Evolutionary conservation across 37 sponge, comb jelly and placozoan genomes (phyloP).

Genomic region (Aphrocallistes beatrix): DNA sequence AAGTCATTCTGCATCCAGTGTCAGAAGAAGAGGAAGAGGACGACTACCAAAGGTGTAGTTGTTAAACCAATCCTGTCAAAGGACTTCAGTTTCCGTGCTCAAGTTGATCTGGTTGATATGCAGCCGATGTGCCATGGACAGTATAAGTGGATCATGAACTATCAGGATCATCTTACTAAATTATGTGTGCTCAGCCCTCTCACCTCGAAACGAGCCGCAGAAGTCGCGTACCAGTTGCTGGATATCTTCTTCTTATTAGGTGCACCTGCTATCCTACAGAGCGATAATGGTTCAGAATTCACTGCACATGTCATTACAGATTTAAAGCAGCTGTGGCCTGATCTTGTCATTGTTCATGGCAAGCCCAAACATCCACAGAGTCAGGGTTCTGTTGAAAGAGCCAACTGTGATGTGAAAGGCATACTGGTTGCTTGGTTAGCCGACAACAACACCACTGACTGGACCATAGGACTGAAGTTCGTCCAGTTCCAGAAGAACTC

Average conservation of each 20-base stretch:
- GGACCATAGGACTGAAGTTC: neutral
- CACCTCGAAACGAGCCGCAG: neutral
- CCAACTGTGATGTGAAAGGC: conserved; percentile 4
- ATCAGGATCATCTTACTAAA: neutral
- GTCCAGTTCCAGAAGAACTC: conserved; percentile 14
- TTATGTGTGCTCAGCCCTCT: neutral
- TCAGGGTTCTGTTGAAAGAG: neutral
- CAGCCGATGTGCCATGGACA: neutral
- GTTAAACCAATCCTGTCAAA: neutral
- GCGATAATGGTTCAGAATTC: neutral
- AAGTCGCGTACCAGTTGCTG: neutral
- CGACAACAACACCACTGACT: neutral
- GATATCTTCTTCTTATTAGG: neutral
- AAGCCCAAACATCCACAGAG: neutral
- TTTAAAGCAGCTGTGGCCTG: neutral
- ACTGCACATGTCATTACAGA: neutral
- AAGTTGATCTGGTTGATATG: conserved; percentile 5
- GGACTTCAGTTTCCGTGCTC: neutral
- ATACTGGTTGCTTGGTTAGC: neutral
- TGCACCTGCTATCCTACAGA: neutral
- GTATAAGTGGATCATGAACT: neutral
- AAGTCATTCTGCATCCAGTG: neutral
- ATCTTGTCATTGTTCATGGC: neutral
- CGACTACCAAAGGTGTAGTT: neutral
- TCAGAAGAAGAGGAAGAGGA: neutral